These are phyloP conservation scores for Brevipalpus yothersi DNA, from an alignment of 1,140 invertebrate species.

Conservation along the genomic window DNA sequence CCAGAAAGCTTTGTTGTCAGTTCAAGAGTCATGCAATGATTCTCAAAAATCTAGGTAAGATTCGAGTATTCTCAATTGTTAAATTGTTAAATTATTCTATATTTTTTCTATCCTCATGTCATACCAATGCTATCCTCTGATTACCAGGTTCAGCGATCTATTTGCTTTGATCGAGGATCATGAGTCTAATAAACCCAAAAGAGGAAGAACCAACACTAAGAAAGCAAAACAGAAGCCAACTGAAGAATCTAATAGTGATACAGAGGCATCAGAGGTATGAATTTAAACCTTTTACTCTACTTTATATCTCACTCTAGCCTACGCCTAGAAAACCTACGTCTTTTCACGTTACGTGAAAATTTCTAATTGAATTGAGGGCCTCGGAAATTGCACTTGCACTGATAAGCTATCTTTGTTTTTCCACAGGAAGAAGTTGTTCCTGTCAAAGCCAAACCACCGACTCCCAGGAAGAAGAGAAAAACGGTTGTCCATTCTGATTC, in stretches of 20 bases:
- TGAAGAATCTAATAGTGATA: slow-evolving; percentile 21
- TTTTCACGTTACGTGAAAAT: neutral
- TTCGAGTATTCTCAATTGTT: neutral
- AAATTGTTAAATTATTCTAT: neutral
- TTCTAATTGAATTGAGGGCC: neutral
- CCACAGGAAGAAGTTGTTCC: slow-evolving; percentile 32
- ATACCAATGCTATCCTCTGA: neutral
- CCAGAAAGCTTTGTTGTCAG: slow-evolving; percentile 49
- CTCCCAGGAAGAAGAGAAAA: slow-evolving; percentile 63
- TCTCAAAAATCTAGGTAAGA: slow-evolving; percentile 45
- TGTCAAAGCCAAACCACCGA: slow-evolving; percentile 45
- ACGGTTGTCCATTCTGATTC: slow-evolving; percentile 12
- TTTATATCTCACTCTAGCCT: neutral
- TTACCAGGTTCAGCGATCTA: slow-evolving; percentile 46
- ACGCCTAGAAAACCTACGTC: neutral
- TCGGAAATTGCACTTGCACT: neutral
- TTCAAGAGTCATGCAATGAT: slow-evolving; percentile 39
- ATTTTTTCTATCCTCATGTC: neutral
- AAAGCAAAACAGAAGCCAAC: slow-evolving; percentile 19
- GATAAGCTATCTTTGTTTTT: neutral
- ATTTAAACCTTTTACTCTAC: neutral
- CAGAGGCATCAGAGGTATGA: slow-evolving; percentile 18
- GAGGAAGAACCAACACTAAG: slow-evolving; percentile 18
- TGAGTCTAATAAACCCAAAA: slow-evolving; percentile 27
- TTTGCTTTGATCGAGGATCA: slow-evolving; percentile 64